A percentile compares a stretch with the other conserved stretches of the same genome.
phyloP scores from a whole-genome alignment of 2,113 vertebrate genomes.

The Microtus oregoni region DNA sequence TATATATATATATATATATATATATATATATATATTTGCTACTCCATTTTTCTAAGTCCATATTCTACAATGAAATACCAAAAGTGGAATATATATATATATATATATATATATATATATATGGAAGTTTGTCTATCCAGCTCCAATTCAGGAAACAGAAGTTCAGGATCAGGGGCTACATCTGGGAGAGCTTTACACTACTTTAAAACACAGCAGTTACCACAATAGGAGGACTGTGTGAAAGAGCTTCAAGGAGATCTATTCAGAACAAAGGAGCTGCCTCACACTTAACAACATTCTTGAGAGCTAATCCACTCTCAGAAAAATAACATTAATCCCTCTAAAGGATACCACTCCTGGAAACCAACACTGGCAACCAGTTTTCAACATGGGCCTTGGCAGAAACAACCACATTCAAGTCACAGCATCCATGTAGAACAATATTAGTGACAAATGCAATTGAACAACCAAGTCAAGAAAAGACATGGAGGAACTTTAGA shows the following conservation, averaged over 20 bases:
- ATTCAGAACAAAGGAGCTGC: background rate
- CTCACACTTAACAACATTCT: background rate
- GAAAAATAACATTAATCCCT: background rate
- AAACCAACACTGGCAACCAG: background rate
- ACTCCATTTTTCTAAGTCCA: too few species aligned
- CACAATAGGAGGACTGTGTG: background rate
- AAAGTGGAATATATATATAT: background rate
- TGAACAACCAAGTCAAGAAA: background rate
- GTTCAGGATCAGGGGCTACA: background rate
- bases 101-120: too few species aligned
- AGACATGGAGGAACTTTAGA: background rate
- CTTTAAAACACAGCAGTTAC: background rate
- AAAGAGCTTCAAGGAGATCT: background rate
- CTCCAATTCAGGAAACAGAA: background rate
- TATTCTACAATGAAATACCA: too few species aligned
- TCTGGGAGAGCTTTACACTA: background rate
- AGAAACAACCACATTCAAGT: background rate
- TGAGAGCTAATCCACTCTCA: background rate
- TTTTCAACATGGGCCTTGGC: background rate
- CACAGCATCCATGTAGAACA: background rate
- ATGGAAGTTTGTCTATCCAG: background rate
- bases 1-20: too few species aligned
- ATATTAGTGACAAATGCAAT: constrained; percentile 15
- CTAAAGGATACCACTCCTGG: background rate
- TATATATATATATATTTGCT: background rate